These are phyloP conservation scores for Tigriopus japonicus DNA, from an alignment of 1,140 invertebrate species.

Conservation along the genomic window DNA sequence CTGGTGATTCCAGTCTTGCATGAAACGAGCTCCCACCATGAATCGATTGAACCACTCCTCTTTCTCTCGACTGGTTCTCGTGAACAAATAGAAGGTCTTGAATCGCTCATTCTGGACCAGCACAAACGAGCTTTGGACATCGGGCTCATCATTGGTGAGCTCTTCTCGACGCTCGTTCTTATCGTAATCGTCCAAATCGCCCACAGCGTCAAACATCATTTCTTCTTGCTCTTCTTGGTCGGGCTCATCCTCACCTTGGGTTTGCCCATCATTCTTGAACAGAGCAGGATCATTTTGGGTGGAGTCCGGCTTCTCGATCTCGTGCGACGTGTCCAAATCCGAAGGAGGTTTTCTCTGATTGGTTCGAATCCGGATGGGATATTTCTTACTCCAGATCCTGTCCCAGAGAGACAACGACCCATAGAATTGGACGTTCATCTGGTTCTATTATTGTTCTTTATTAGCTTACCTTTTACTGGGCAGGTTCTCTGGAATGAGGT, in stretches of 20 bases:
- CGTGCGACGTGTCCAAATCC: background rate
- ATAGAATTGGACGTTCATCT: no score
- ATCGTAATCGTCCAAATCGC: background rate
- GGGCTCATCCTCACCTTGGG: no score
- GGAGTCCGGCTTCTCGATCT: background rate
- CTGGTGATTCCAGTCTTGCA: slow-evolving; percentile 1
- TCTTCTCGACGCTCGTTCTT: background rate
- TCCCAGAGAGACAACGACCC: no score
- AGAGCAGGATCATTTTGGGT: background rate
- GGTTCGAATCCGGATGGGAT: background rate
- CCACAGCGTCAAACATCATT: background rate
- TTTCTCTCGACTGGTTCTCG: background rate
- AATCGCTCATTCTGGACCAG: background rate
- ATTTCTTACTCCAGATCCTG: slow-evolving; percentile 6
- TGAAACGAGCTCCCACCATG: background rate
- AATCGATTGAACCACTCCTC: slow-evolving; percentile 1
- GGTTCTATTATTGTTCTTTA: no score
- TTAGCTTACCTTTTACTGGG: background rate
- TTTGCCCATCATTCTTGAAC: background rate
- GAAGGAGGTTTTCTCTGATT: background rate
- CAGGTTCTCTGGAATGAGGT: background rate
- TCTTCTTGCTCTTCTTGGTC: background rate
- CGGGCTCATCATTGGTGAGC: background rate
- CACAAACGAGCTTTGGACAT: no score
- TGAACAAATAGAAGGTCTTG: slow-evolving; percentile 1